Evolutionary conservation across 2,888 invertebrate genomes (phyloP).

Genomic region (Agrochola lychnidis): DNA sequence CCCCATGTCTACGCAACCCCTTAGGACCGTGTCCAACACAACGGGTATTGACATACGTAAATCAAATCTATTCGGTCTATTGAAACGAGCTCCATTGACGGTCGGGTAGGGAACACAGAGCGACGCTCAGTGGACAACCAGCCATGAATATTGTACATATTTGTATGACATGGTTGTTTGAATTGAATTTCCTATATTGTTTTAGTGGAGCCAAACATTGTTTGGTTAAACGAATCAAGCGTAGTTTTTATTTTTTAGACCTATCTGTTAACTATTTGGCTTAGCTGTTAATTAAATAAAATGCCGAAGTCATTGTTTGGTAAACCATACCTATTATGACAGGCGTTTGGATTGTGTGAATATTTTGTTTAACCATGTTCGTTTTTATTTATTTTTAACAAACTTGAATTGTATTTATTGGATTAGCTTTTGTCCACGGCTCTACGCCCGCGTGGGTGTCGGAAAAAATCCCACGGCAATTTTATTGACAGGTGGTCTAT

Average conservation of each 20-base stretch:
- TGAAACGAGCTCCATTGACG: slow-evolving; percentile 64
- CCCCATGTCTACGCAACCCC: slow-evolving; percentile 40
- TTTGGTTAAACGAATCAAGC: slow-evolving; percentile 24
- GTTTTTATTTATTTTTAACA: slow-evolving; percentile 3
- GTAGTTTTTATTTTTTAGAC: slow-evolving; percentile 18
- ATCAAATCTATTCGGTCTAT: slow-evolving; percentile 76
- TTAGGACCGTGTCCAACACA: slow-evolving; percentile 57
- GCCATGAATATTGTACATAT: slow-evolving; percentile 55
- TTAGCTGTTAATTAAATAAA: slow-evolving; percentile 34
- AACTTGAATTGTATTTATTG: background rate
- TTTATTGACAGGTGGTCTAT: background rate
- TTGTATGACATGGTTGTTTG: slow-evolving; percentile 51
- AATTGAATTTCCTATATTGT: slow-evolving; percentile 46
- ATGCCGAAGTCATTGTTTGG: slow-evolving; percentile 13
- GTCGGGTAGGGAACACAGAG: slow-evolving; percentile 41
- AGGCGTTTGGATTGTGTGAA: background rate
- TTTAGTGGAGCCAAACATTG: slow-evolving; percentile 24
- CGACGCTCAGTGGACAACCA: slow-evolving; percentile 35
- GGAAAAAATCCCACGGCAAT: background rate
- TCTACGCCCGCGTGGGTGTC: no score
- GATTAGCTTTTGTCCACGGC: background rate
- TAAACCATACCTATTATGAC: slow-evolving; percentile 9
- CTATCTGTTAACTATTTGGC: slow-evolving; percentile 16
- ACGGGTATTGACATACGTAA: slow-evolving; percentile 69
- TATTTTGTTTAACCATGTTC: background rate